Evolutionary conservation across 1,140 invertebrate species (phyloP).

Genomic region (Probaryconus sp.): DNA sequence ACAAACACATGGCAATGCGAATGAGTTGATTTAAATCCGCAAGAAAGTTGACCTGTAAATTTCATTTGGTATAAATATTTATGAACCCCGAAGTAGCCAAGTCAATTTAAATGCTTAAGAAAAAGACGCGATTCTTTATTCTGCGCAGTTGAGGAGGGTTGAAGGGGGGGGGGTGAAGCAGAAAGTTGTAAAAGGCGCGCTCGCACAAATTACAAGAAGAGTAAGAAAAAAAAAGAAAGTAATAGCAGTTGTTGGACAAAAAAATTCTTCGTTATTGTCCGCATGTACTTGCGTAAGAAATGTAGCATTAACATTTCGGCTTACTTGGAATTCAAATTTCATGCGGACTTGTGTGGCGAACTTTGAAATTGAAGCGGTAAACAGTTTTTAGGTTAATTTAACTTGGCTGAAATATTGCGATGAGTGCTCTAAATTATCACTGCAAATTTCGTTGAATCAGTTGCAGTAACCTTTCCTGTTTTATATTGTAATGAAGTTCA

Average conservation of each 20-base stretch:
- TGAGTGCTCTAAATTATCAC: conserved; percentile 31
- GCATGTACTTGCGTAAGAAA: conserved; percentile 38
- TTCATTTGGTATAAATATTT: conserved; percentile 56
- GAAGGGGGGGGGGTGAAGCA: not conserved
- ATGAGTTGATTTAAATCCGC: conserved; percentile 25
- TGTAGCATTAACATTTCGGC: conserved; percentile 39
- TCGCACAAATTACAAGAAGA: conserved; percentile 16
- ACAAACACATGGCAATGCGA: conserved; percentile 12
- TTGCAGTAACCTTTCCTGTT: not conserved
- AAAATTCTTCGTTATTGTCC: conserved; percentile 38
- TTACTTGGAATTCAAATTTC: conserved; percentile 53
- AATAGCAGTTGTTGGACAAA: conserved; percentile 45
- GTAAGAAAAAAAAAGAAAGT: conserved; percentile 10
- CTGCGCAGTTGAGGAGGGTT: too few relatives aligned
- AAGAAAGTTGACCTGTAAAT: conserved; percentile 39
- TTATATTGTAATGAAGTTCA: too few relatives aligned
- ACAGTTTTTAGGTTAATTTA: conserved; percentile 54
- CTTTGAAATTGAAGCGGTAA: conserved; percentile 52
- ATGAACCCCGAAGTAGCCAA: conserved; percentile 51
- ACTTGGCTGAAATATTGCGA: conserved; percentile 39
- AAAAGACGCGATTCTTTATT: conserved; percentile 44
- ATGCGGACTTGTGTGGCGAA: conserved; percentile 43
- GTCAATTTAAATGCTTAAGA: conserved; percentile 55
- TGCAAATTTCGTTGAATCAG: conserved; percentile 19
- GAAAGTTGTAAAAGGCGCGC: conserved; percentile 20